These are phyloP conservation scores for Agelaius phoeniceus DNA, from an alignment of 2,113 vertebrate genomes.

Conservation along the genomic window DNA sequence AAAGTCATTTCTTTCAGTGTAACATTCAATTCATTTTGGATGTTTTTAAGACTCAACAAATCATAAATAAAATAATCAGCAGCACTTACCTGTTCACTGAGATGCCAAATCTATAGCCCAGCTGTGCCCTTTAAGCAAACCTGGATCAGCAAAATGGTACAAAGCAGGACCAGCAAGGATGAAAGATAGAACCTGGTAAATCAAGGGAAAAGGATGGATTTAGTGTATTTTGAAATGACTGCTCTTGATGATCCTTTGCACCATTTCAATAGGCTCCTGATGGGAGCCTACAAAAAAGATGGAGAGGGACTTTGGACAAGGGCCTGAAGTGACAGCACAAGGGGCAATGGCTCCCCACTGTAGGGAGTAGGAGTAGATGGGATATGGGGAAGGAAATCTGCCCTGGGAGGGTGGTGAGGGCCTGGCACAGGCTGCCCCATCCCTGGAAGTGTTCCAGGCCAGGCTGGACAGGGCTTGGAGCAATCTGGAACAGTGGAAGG, in stretches of 20 bases:
- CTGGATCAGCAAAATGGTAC: neutral
- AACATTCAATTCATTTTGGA: neutral
- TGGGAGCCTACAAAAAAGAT: neutral
- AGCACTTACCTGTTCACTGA: neutral
- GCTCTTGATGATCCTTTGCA: neutral
- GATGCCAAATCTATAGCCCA: neutral
- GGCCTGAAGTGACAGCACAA: neutral
- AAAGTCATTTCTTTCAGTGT: neutral
- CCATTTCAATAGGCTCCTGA: neutral
- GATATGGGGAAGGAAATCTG: neutral
- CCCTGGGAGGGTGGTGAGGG: neutral
- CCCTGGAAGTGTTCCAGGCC: neutral
- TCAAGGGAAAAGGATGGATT: neutral
- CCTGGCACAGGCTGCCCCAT: neutral
- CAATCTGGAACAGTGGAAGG: neutral
- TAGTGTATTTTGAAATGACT: neutral
- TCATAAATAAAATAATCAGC: slow-evolving; percentile 8
- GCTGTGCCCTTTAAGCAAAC: neutral
- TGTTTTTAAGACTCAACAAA: neutral
- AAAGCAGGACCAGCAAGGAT: neutral
- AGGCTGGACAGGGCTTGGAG: neutral
- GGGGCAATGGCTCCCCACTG: neutral
- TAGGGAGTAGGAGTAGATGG: neutral
- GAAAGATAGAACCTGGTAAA: neutral
- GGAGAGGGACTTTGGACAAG: neutral